phyloP scores from a whole-genome alignment of 2,113 vertebrate species.

The Tonatia bakeri region DNA sequence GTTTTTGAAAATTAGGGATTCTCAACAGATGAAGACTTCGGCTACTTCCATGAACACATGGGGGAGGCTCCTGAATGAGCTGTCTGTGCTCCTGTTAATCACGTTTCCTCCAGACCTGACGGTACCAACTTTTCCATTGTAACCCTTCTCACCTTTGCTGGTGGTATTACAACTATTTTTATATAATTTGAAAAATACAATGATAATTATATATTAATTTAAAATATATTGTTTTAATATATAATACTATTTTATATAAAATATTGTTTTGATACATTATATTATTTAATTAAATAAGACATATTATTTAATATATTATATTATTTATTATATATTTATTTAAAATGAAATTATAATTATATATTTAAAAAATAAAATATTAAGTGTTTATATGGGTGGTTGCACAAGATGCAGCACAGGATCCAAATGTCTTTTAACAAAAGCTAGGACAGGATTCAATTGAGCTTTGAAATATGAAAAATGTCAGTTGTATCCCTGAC shows the following conservation, averaged over 20 bases:
- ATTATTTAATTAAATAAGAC: too few relatives aligned
- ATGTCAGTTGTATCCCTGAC: background rate
- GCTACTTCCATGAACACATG: background rate
- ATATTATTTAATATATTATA: too few relatives aligned
- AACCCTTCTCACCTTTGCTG: background rate
- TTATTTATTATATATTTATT: too few relatives aligned
- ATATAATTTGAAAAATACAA: too few relatives aligned
- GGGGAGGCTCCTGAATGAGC: background rate
- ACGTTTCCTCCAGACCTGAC: background rate
- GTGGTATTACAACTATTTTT: background rate
- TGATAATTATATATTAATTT: too few relatives aligned
- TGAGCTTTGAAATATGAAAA: background rate
- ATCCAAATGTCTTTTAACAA: background rate
- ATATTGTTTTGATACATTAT: too few relatives aligned
- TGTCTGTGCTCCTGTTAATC: background rate
- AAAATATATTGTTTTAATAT: too few relatives aligned
- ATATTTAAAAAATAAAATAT: background rate
- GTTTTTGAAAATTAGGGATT: slow-evolving; percentile 19
- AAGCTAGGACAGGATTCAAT: background rate
- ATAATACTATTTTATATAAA: too few relatives aligned
- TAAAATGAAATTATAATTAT: too few relatives aligned
- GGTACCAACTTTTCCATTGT: background rate
- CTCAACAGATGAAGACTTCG: background rate
- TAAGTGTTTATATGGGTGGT: background rate
- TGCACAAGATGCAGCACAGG: background rate